Evolutionary conservation across 2,888 invertebrate species (phyloP).

Genomic region (Pterostichus niger): DNA sequence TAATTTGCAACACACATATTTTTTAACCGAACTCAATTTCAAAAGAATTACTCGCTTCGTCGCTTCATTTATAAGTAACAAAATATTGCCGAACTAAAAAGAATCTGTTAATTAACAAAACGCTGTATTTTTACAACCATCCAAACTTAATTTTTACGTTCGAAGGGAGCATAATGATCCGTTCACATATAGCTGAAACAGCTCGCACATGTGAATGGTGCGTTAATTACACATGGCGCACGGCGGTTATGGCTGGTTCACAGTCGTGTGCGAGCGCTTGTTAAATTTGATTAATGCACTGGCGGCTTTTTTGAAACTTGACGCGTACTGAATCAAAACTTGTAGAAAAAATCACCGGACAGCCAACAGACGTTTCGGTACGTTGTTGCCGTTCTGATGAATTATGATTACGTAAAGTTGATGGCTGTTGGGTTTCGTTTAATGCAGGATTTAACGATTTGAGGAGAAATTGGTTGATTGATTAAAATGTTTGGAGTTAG

Average conservation of each 20-base stretch:
- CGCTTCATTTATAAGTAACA: conserved; percentile 5
- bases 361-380: neutral
- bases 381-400: conserved; percentile 1
- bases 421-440: neutral
- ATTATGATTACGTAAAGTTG: conserved; percentile 20
- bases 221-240: conserved; percentile 58
- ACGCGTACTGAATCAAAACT: conserved; percentile 58
- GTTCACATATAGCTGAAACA: conserved; percentile 14
- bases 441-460: neutral
- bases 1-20: conserved; percentile 16
- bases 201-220: conserved; percentile 53
- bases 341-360: conserved; percentile 44
- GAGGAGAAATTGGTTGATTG: conserved; percentile 25
- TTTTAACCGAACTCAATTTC: too few relatives aligned
- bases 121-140: neutral
- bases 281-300: conserved; percentile 63
- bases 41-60: neutral
- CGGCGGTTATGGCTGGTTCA: conserved; percentile 28
- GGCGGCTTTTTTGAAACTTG: conserved; percentile 58
- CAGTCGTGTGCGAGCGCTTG: conserved; percentile 49
- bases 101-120: conserved; percentile 37
- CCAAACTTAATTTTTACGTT: conserved; percentile 48
- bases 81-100: conserved; percentile 1
- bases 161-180: conserved; percentile 26
- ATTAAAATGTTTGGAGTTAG: neutral